Conservation (phyloP, 2,113 vertebrate species). For the Microtus oregoni region DNA sequence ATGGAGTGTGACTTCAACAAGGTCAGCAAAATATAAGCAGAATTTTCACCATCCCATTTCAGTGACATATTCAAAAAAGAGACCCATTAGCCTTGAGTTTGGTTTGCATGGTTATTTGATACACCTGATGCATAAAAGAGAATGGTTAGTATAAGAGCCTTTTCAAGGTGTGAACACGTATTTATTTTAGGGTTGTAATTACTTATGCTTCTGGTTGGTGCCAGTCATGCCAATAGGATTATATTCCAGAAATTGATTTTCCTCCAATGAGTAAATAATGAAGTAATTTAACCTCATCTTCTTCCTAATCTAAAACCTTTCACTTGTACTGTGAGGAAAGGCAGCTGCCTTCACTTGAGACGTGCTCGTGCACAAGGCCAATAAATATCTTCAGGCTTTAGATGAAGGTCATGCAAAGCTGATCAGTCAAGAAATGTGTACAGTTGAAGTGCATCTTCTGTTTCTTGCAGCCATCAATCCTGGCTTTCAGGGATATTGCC, state of each 20-base stretch:
- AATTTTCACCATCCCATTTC: slow-evolving; percentile 69
- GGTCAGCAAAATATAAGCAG: slow-evolving; percentile 70
- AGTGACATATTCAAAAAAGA: slow-evolving; percentile 76
- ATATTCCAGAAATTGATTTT: slow-evolving; percentile 85
- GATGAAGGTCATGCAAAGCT: slow-evolving; percentile 69
- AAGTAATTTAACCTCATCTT: slow-evolving; percentile 85
- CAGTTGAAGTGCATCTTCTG: slow-evolving; percentile 68
- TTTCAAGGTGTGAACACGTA: slow-evolving; percentile 81
- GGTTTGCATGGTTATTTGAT: slow-evolving; percentile 69
- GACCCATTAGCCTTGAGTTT: slow-evolving; percentile 67
- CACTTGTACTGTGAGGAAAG: slow-evolving; percentile 70
- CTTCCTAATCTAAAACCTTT: slow-evolving; percentile 82
- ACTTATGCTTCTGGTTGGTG: slow-evolving; percentile 76
- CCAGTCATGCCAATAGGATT: slow-evolving; percentile 85
- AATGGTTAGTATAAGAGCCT: slow-evolving; percentile 71
- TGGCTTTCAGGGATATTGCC: slow-evolving; percentile 59
- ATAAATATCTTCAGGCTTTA: slow-evolving; percentile 75
- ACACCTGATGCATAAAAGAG: slow-evolving; percentile 69
- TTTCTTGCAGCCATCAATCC: slow-evolving; percentile 65
- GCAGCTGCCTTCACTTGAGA: slow-evolving; percentile 58
- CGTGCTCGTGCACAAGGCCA: slow-evolving; percentile 64
- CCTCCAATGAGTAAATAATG: slow-evolving; percentile 85
- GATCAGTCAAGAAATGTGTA: slow-evolving; percentile 72
- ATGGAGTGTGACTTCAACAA: slow-evolving; percentile 74
- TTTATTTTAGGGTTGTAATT: slow-evolving; percentile 85